Percentiles rank a stretch among this genome's conserved stretches.
These are phyloP conservation scores for Dasyurus viverrinus DNA, from an alignment of 2,113 vertebrate genomes.

Conservation along the genomic window DNA sequence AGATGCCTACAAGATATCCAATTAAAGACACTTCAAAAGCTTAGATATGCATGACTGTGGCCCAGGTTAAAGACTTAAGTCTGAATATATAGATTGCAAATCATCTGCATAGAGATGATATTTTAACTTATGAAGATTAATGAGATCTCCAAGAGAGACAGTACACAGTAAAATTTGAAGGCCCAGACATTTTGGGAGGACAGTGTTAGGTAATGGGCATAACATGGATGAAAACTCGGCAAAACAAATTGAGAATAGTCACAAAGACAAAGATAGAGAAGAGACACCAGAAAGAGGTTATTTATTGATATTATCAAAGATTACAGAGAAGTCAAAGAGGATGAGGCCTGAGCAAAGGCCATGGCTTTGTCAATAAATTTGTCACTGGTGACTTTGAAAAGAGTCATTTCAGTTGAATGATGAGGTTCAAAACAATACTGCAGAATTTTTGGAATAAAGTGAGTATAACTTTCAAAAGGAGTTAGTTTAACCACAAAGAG, in stretches of 20 bases:
- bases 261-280: not conserved
- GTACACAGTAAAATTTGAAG: not conserved
- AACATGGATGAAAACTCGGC: not conserved
- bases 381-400: not conserved
- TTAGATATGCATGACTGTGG: not conserved
- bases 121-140: not conserved
- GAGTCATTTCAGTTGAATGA: not conserved
- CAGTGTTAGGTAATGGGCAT: not conserved
- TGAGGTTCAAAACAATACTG: not conserved
- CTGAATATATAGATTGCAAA: not conserved
- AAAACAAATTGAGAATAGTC: not conserved
- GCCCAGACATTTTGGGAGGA: not conserved
- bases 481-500: not conserved
- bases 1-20: not conserved
- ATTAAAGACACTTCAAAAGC: not conserved
- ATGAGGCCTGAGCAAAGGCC: not conserved
- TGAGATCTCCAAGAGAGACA: not conserved
- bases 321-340: not conserved
- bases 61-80: not conserved
- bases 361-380: not conserved
- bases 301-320: not conserved
- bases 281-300: not conserved
- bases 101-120: not conserved
- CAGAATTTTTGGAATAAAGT: not conserved
- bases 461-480: not conserved